Evolutionary conservation across 2,888 invertebrate genomes (phyloP).

Genomic region (Melikaiella ostensackeni): DNA sequence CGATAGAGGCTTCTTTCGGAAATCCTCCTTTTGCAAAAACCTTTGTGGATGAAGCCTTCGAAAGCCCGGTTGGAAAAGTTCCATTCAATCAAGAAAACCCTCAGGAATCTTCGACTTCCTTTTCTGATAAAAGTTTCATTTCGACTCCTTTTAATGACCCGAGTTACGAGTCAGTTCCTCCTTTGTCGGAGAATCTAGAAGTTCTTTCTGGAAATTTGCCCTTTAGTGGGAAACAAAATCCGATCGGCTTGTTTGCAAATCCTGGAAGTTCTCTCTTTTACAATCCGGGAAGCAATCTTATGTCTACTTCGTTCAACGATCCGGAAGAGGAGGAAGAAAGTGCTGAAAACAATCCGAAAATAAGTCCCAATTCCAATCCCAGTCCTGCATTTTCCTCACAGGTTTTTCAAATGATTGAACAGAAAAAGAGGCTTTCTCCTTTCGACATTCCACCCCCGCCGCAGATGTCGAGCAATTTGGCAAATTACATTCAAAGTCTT

Average conservation of each 20-base stretch:
- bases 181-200: neutral
- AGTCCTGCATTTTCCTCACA: constrained; percentile 6
- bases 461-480: constrained; percentile 68
- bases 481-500: constrained; percentile 71
- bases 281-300: constrained; percentile 62
- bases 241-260: neutral
- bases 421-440: constrained; percentile 56
- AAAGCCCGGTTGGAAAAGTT: neutral
- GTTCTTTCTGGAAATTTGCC: neutral
- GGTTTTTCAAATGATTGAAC: constrained; percentile 41
- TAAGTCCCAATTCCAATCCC: neutral
- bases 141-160: neutral
- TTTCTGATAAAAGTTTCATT: neutral
- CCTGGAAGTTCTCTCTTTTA: constrained; percentile 54
- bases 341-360: neutral
- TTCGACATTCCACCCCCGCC: constrained; percentile 68
- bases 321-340: constrained; percentile 44
- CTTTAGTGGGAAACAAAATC: neutral
- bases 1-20: neutral
- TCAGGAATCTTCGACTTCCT: constrained; percentile 1
- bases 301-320: constrained; percentile 64
- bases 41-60: neutral
- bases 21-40: neutral
- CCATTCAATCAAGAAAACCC: neutral
- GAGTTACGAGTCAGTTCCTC: neutral